A percentile compares a stretch with the other conserved stretches of the same genome.
phyloP scores from a whole-genome alignment of 1,140 invertebrate species.

The Lasaia peninsularis region DNA sequence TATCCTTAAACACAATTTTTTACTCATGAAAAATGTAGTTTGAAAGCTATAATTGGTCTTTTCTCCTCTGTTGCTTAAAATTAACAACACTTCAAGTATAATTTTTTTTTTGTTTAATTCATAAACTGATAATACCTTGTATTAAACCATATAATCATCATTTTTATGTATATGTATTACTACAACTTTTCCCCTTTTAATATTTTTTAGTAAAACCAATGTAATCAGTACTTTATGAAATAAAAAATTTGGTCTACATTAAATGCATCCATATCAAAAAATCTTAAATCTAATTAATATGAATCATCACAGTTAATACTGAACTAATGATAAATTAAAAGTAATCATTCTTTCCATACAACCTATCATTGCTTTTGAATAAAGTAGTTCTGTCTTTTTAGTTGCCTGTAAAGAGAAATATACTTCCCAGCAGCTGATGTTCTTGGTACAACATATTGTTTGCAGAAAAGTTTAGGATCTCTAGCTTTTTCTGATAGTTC shows the following conservation, averaged over 20 bases:
- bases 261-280: conserved; percentile 65
- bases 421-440: conserved; percentile 88
- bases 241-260: conserved; percentile 59
- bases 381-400: conserved; percentile 75
- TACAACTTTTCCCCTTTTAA: background rate
- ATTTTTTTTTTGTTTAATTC: background rate
- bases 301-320: conserved; percentile 72
- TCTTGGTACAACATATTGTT: conserved; percentile 85
- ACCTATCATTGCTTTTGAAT: conserved; percentile 66
- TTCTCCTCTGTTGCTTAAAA: too few species aligned
- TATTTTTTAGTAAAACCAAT: background rate
- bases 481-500: conserved; percentile 80
- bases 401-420: conserved; percentile 86
- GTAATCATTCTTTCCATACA: conserved; percentile 25
- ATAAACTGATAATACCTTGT: background rate
- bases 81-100: background rate
- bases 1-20: too few species aligned
- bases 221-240: conserved; percentile 4
- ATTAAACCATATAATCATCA: background rate
- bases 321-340: conserved; percentile 54
- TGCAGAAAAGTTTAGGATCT: conserved; percentile 83
- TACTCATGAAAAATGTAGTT: too few species aligned
- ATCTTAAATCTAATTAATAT: conserved; percentile 58
- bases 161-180: background rate
- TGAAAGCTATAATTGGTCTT: too few species aligned